These are phyloP conservation scores for Prinia subflava DNA, from an alignment of 2,113 vertebrate species.

Conservation along the genomic window DNA sequence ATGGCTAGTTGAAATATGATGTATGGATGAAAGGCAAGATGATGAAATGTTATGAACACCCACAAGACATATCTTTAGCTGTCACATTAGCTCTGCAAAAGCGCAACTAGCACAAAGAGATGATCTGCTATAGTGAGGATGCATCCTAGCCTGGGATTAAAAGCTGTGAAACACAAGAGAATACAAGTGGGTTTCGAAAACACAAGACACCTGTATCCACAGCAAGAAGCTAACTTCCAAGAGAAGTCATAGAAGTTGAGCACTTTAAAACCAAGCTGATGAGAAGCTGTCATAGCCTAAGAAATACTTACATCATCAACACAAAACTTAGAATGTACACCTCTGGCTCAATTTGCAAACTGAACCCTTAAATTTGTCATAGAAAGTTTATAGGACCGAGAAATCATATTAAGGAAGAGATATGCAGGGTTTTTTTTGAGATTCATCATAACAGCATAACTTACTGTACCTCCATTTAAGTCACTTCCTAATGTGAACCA, in stretches of 20 bases:
- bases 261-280: not conserved
- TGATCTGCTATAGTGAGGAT: not conserved
- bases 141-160: not conserved
- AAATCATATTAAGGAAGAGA: not conserved
- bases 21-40: not conserved
- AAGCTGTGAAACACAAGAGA: not conserved
- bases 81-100: not conserved
- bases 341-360: not conserved
- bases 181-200: not conserved
- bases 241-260: not conserved
- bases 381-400: not conserved
- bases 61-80: not conserved
- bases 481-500: not conserved
- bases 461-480: not conserved
- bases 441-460: not conserved
- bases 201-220: not conserved
- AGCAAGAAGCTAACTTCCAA: not conserved
- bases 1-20: not conserved
- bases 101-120: not conserved
- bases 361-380: not conserved
- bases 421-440: not conserved
- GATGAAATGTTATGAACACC: not conserved
- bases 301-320: not conserved
- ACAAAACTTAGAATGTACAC: not conserved
- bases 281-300: not conserved